A percentile compares a stretch with the other conserved stretches of the same genome.
Evolutionary conservation across 2,113 vertebrate species (phyloP).

Genomic region (Pluvialis apricaria): DNA sequence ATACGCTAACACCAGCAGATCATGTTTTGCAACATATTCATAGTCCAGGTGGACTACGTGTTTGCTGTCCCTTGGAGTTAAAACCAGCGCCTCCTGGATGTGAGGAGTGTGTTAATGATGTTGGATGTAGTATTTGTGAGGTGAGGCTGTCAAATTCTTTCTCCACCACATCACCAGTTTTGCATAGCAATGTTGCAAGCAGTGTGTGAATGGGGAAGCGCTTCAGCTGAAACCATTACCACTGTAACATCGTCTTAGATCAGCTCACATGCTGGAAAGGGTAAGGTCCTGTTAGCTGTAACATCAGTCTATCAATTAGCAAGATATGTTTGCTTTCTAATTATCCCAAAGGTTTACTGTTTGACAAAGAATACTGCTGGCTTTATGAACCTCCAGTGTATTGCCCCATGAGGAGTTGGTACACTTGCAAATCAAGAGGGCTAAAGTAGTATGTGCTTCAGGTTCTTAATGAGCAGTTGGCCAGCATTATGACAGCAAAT

Average conservation of each 20-base stretch:
- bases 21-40: accelerated
- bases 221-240: neutral
- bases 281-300: neutral
- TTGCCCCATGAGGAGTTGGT: neutral
- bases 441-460: neutral
- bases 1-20: neutral
- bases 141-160: neutral
- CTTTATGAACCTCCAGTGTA: neutral
- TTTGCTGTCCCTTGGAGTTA: neutral
- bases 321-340: neutral
- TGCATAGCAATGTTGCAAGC: neutral
- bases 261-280: neutral
- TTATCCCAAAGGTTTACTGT: neutral
- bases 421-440: neutral
- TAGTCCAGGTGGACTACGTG: neutral
- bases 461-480: neutral
- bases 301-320: neutral
- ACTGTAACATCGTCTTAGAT: neutral
- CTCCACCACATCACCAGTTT: neutral
- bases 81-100: neutral
- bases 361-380: neutral
- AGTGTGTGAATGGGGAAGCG: neutral
- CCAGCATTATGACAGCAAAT: neutral
- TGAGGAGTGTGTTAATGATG: neutral
- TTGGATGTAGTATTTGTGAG: neutral